Percentiles rank a stretch among this genome's conserved stretches.
phyloP scores from a whole-genome alignment of 2,113 vertebrate species.

The Strix aluco region DNA sequence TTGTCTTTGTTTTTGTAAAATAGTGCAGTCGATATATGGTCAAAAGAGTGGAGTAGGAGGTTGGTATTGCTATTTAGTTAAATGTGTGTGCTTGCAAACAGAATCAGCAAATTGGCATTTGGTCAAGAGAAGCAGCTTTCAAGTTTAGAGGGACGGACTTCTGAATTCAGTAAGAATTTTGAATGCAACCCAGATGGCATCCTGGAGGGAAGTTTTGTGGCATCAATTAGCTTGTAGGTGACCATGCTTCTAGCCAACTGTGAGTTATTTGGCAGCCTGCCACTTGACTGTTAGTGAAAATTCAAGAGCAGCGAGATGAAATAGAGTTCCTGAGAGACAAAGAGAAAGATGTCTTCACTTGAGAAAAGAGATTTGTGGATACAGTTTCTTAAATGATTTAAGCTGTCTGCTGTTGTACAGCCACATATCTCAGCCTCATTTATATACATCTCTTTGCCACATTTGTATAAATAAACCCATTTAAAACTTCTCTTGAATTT shows the following conservation, averaged over 20 bases:
- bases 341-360: constrained; percentile 45
- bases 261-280: constrained; percentile 48
- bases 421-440: not conserved
- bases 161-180: constrained; percentile 29
- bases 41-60: not conserved
- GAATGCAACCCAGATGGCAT: constrained; percentile 56
- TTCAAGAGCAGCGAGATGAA: constrained; percentile 39
- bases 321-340: constrained; percentile 49
- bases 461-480: not conserved
- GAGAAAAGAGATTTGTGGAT: not conserved
- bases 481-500: not conserved
- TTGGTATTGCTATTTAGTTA: constrained; percentile 1
- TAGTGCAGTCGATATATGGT: not conserved
- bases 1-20: not conserved
- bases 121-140: constrained; percentile 55
- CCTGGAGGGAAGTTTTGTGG: constrained; percentile 61
- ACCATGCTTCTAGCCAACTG: constrained; percentile 50
- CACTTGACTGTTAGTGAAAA: constrained; percentile 42
- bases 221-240: constrained; percentile 65
- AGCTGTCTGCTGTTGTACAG: not conserved
- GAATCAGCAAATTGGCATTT: constrained; percentile 44
- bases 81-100: constrained; percentile 50
- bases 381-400: not conserved
- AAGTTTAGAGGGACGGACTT: constrained; percentile 6
- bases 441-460: not conserved